Conservation (phyloP, 2,888 invertebrate genomes). For the Nasonovia ribisnigri region DNA sequence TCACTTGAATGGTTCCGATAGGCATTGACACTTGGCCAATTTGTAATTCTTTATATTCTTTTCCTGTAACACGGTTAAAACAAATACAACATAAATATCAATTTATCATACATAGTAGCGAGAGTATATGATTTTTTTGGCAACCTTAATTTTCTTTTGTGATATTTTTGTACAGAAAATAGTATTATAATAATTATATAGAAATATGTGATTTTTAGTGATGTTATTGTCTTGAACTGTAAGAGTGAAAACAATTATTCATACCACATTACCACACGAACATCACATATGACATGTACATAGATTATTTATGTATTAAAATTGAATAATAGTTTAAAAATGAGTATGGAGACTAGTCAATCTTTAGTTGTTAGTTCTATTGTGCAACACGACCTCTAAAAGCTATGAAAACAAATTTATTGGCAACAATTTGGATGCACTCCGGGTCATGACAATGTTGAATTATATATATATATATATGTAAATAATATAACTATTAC, state of each 20-base stretch:
- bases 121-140: conserved; percentile 7
- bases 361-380: conserved; percentile 30
- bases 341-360: conserved; percentile 13
- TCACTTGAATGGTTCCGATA: conserved; percentile 85
- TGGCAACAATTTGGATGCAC: conserved; percentile 54
- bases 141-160: conserved; percentile 3
- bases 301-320: not conserved
- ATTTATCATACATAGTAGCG: not conserved
- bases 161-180: conserved; percentile 23
- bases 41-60: conserved; percentile 82
- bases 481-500: not conserved
- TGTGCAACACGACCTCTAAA: conserved; percentile 54
- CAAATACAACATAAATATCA: conserved; percentile 43
- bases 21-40: conserved; percentile 91
- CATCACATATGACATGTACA: too few relatives aligned
- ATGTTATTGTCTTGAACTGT: not conserved
- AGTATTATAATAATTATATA: conserved; percentile 18
- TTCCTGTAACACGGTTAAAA: conserved; percentile 74
- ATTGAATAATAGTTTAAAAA: conserved; percentile 8
- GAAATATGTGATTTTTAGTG: not conserved
- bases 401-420: conserved; percentile 53
- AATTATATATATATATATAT: conserved; percentile 21
- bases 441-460: conserved; percentile 52
- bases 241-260: conserved; percentile 20
- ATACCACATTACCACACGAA: not conserved